Conservation (phyloP, 2,888 invertebrate species). For the Epinotia bilunana region DNA sequence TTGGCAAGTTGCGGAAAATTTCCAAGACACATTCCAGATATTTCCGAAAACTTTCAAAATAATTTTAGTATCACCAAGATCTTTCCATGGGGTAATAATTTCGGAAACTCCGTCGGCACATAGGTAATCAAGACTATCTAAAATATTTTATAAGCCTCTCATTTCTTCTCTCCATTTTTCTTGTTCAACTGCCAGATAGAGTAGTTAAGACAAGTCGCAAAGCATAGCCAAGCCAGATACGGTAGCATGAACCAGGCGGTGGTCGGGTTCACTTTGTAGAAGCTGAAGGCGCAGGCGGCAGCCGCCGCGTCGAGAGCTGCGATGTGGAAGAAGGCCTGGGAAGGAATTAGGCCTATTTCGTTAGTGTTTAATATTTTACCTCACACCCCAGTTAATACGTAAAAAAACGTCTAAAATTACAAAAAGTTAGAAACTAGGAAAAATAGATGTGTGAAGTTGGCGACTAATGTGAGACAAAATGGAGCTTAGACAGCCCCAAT, state of each 20-base stretch:
- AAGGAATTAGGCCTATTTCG: too few species aligned
- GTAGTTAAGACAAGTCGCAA: conserved; percentile 89
- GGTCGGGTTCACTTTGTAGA: conserved; percentile 85
- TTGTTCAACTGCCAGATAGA: conserved; percentile 81
- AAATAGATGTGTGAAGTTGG: too few species aligned
- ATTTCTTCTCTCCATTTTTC: conserved; percentile 45
- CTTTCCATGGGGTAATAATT: too few species aligned
- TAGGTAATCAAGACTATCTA: not conserved
- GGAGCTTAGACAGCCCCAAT: not conserved
- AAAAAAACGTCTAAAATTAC: too few species aligned
- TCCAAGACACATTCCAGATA: too few species aligned
- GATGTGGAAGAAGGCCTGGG: conserved; percentile 86
- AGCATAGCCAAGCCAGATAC: conserved; percentile 89
- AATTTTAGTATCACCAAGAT: too few species aligned
- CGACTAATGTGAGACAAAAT: conserved; percentile 50
- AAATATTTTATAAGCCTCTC: not conserved
- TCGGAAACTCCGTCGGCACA: too few species aligned
- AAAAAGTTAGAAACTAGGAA: too few species aligned
- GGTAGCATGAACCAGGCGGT: conserved; percentile 89
- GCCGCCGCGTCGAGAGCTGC: conserved; percentile 84
- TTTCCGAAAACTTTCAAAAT: too few species aligned
- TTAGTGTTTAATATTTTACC: too few species aligned
- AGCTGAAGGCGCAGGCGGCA: conserved; percentile 83
- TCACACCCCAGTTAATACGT: too few species aligned
- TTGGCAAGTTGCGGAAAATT: too few species aligned